Conservation (phyloP, 1,140 invertebrate species). For the Luehdorfia chinensis region DNA sequence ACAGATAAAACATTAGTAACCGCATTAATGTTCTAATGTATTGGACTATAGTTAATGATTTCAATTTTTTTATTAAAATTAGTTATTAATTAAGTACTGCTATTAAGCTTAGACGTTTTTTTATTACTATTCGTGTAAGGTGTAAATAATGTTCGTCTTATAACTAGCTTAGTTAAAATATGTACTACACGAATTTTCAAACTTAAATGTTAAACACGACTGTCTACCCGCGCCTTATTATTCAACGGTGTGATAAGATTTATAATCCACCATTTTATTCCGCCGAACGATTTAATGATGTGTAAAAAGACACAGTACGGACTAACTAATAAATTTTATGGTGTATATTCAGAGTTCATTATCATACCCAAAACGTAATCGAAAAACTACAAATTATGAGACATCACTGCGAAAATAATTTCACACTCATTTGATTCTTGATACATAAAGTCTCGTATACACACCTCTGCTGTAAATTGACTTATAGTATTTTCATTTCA, state of each 20-base stretch:
- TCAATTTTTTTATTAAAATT: too few species aligned
- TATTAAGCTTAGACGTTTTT: too few species aligned
- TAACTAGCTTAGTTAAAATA: conserved; percentile 1
- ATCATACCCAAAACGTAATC: conserved; percentile 43
- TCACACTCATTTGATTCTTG: too few species aligned
- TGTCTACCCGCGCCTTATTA: conserved; percentile 11
- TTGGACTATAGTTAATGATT: too few species aligned
- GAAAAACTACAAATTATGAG: conserved; percentile 49
- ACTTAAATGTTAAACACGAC: conserved; percentile 7
- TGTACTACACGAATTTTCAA: conserved; percentile 7
- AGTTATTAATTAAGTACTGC: too few species aligned
- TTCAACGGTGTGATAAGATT: conserved; percentile 13
- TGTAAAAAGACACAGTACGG: conserved; percentile 20
- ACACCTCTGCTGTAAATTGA: too few species aligned
- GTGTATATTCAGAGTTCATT: conserved; percentile 35
- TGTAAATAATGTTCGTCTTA: too few species aligned
- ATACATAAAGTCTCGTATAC: too few species aligned
- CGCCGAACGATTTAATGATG: conserved; percentile 21
- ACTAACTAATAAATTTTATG: conserved; percentile 31
- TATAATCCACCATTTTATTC: conserved; percentile 20
- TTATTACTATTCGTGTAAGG: neutral
- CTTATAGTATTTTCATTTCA: too few species aligned
- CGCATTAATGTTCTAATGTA: too few species aligned
- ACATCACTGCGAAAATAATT: conserved; percentile 42
- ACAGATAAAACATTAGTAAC: too few species aligned